Evolutionary conservation across 2,797 vertebrate genomes (phyloP).

Genomic region (Girardinus metallicus): DNA sequence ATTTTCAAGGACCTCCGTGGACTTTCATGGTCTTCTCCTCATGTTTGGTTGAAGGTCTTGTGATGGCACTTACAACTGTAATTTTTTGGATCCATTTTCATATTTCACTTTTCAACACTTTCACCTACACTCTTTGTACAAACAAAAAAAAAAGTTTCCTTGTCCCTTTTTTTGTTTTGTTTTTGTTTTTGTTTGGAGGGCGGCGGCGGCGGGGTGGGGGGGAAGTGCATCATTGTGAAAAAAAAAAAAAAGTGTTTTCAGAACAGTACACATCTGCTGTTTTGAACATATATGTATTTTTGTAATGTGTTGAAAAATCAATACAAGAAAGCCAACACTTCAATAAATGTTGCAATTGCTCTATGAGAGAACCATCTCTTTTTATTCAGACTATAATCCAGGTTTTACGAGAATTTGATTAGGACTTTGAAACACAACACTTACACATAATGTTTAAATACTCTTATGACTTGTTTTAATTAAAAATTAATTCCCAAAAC

Average conservation of each 20-base stretch:
- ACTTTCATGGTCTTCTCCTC: constrained; percentile 48
- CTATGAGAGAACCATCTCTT: constrained; percentile 68
- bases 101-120: constrained; percentile 76
- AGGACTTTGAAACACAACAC: not conserved
- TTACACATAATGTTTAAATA: not conserved
- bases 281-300: constrained; percentile 84
- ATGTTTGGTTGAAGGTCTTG: constrained; percentile 78
- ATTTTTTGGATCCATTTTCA: constrained; percentile 73
- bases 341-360: constrained; percentile 85
- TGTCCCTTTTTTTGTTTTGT: constrained; percentile 53
- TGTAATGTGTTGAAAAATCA: constrained; percentile 85
- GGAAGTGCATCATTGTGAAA: constrained; percentile 75
- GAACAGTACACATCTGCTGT: constrained; percentile 80
- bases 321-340: constrained; percentile 83
- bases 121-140: constrained; percentile 79
- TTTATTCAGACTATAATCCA: constrained; percentile 53
- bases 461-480: not conserved
- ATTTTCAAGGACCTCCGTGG: constrained; percentile 59
- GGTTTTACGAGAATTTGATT: not conserved
- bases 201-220: constrained; percentile 25
- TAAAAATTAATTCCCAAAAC: not conserved
- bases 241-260: constrained; percentile 73
- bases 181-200: constrained; percentile 4
- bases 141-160: constrained; percentile 65
- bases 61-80: constrained; percentile 78